Evolutionary conservation across 2,113 vertebrate species (phyloP), one percentile per base, ranked within the genome.

Genomic region (Diadophis punctatus): DNA sequence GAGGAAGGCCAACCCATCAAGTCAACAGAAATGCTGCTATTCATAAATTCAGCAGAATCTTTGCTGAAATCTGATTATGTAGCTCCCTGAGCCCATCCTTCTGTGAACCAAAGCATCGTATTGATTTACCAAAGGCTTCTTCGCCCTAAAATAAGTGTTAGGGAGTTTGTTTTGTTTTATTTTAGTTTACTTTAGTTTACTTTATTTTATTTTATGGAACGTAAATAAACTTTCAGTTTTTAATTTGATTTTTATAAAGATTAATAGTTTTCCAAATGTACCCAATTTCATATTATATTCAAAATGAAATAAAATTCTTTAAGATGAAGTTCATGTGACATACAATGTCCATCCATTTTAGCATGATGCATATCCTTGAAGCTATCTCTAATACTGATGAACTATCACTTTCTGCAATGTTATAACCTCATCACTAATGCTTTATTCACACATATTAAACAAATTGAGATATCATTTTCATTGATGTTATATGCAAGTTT

Each of bases 331-430:
- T n/a, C 55, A 86, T 34, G 86, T 92, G 88, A 90, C 88, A 86
- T 80, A 92, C 90, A 90, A 92, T 90, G 46, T 56, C 48, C 89
- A 86, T 90, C 80, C 90, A 52, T 93, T 93, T 90, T 93, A 86
- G 80, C n/a, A 90, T 93, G 53, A 63, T 34, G n/a, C 48, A 86
- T 90, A 90, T 90, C 88, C 88, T 93, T 90, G 88, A 93, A 89
- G 55, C 85, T 86, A 92, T 80, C 80, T 90, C 60, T 90, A 80
- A 90, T 30, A 39, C 27, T 53, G 88, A 93, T 90, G 88, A 68
- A n/a, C 30, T 88, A 90, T 93, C 55, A 90, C 55, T 63, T 63
- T 93, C 46, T 52, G 46, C n/a, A 93, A 63, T 34, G 43, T 90
- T 88, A 3, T 53, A 86, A 90, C 53, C 53, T 86, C 88, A 86